These are phyloP conservation scores for Hydrocynus forskahlii DNA, from an alignment of 2,797 vertebrate genomes.

Conservation along the genomic window DNA sequence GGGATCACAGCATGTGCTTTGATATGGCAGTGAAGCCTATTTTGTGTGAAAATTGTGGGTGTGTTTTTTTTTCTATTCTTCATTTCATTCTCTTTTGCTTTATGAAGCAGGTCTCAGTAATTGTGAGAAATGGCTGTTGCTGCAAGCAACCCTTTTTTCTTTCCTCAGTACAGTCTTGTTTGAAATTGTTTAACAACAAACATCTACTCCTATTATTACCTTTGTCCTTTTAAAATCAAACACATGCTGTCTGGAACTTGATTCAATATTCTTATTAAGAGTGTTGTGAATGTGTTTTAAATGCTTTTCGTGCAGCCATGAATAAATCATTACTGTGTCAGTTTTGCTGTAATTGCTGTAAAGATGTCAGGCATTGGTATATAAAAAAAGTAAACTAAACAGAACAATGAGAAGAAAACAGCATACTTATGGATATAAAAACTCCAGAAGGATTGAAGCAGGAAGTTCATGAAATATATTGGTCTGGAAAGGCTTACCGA, in stretches of 20 bases:
- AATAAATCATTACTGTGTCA: background rate
- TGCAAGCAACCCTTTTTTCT: conserved; percentile 8
- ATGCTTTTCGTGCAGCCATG: background rate
- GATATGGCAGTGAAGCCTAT: conserved; percentile 17
- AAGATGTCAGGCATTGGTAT: background rate
- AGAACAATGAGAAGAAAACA: no score
- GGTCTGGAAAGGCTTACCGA: no score
- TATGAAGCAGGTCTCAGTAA: conserved; percentile 2
- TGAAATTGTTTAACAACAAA: conserved; percentile 21
- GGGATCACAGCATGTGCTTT: conserved; percentile 20
- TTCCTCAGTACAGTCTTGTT: background rate
- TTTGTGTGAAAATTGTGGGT: conserved; percentile 3
- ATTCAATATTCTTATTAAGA: conserved; percentile 7
- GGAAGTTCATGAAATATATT: no score
- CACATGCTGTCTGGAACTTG: background rate
- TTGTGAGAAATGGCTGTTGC: background rate
- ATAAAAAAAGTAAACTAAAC: background rate
- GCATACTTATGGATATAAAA: no score
- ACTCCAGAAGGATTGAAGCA: no score
- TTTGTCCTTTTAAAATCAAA: conserved; percentile 17
- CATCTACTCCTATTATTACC: conserved; percentile 2
- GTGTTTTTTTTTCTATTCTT: background rate
- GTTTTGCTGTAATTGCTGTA: background rate
- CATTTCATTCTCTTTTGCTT: background rate
- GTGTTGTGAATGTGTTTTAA: background rate